Evolutionary conservation across 2,888 invertebrate species (phyloP), one percentile per base, ranked within the genome.

Genomic region (Sthenelais limicola): DNA sequence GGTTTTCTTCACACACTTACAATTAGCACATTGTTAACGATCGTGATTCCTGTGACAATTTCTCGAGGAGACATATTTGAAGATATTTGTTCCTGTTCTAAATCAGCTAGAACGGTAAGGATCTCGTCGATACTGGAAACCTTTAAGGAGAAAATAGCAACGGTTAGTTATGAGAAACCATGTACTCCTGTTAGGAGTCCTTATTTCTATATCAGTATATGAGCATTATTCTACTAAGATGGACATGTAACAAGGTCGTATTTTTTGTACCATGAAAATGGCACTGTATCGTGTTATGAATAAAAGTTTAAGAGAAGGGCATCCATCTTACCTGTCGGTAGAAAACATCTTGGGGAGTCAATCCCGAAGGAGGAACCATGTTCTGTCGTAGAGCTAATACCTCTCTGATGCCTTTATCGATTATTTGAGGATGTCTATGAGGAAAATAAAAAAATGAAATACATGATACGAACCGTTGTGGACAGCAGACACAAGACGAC

Each of bases 271-370:
- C n/a, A n/a, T n/a, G n/a, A n/a, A n/a, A n/a, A n/a, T n/a, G n/a
- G n/a, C n/a, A n/a, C n/a, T n/a, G n/a, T n/a, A n/a, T n/a, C n/a
- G n/a, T n/a, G n/a, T n/a, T n/a, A n/a, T n/a, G n/a, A n/a, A n/a
- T n/a, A n/a, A n/a, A n/a, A n/a, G n/a, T n/a, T n/a, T n/a, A n/a
- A n/a, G n/a, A n/a, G n/a, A n/a, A n/a, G n/a, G n/a, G n/a, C n/a
- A n/a, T n/a, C n/a, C n/a, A n/a, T n/a, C 78, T 75, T 74, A 90
- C 89, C 83, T 89, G 91, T 52, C 93, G 91, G 85, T 92, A 94
- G 86, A 94, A 94, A 51, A 94, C 85, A 86, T 94, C 94, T 79
- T 93, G 92, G 2, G 91, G 87, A 0, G 92, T 92, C n/a, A 94
- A 87, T 28, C 89, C 89, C 84, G 80, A 86, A 82, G 79, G 90